A percentile compares a stretch with the other conserved stretches of the same genome.
Conservation (phyloP, 2,888 invertebrate species). For the Synanthedon andrenaeformis region DNA sequence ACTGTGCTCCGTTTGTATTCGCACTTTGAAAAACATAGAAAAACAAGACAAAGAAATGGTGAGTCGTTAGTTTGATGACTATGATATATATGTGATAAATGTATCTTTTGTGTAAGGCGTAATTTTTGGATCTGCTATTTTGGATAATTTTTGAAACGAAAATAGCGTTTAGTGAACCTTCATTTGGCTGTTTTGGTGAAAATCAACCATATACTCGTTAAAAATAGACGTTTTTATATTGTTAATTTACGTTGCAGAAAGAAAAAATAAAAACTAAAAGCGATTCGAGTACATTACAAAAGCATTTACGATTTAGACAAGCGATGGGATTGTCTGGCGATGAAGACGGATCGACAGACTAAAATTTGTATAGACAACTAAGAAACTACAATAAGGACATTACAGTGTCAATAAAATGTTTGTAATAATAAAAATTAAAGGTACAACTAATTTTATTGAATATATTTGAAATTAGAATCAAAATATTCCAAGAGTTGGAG, state of each 20-base stretch:
- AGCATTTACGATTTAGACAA: conserved; percentile 51
- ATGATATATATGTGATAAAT: too few relatives aligned
- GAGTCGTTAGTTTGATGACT: conserved; percentile 14
- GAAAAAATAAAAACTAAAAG: conserved; percentile 47
- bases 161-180: too few relatives aligned
- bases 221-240: too few relatives aligned
- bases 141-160: too few relatives aligned
- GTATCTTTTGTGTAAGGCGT: too few relatives aligned
- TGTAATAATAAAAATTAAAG: not conserved
- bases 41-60: conserved; percentile 59
- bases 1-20: conserved; percentile 52
- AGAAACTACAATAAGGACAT: conserved; percentile 1
- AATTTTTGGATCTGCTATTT: too few relatives aligned
- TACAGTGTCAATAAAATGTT: not conserved
- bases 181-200: too few relatives aligned
- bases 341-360: conserved; percentile 56
- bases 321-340: conserved; percentile 58
- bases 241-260: conserved; percentile 30
- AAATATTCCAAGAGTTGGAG: too few relatives aligned
- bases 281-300: conserved; percentile 35
- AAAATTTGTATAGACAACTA: conserved; percentile 9
- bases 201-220: too few relatives aligned
- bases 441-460: not conserved
- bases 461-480: too few relatives aligned
- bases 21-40: conserved; percentile 47